Base-by-base conservation (phyloP, 1,140 invertebrate species). In the Euwallacea fornicatus region DNA sequence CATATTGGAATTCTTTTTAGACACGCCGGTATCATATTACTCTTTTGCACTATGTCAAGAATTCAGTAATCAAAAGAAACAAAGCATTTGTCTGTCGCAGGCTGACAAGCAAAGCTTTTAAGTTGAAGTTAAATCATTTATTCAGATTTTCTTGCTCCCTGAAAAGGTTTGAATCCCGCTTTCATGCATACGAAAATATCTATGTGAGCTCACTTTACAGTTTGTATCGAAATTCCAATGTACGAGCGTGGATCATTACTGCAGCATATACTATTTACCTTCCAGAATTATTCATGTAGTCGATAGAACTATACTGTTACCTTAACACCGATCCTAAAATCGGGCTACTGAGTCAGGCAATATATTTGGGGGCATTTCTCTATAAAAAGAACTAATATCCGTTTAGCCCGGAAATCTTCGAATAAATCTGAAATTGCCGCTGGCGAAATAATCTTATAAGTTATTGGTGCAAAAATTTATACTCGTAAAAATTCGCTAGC, bases 41-140 rank as follows among this genome's bases (percentile, higher is more conserved):
- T 65, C 54, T 59, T 66, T 71, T 42, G 61, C 47, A 66, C 59
- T 70, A 71, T 65, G 62, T 47, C 62, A 53, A 55, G 62, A 71
- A 71, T 71, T 71, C 69, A 61, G 66, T 71, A 71, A 71, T 71
- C 69, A 65, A 71, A 71, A 65, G 62, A 71, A 71, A 71, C 62
- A 71, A 65, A 71, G 69, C 62, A 71, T 65, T 61, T 61, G 69
- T 47, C 69, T 71, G 69, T 60, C 69, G 61, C 43, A 59, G 62
- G 33, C 16, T 71, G 69, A 71, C 62, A 71, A 59, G 54, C 53
- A 66, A 66, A 71, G 62, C 53, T 59, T 69, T 71, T 66, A 66
- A 59, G 69, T 21, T 44, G 42, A 65, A 71, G 61, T 71, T 71
- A 71, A 71, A 71, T 71, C 69, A 71, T 71, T 71, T 71, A 71